These are phyloP conservation scores for Periplaneta americana DNA, from an alignment of 1,140 invertebrate species.

Conservation along the genomic window DNA sequence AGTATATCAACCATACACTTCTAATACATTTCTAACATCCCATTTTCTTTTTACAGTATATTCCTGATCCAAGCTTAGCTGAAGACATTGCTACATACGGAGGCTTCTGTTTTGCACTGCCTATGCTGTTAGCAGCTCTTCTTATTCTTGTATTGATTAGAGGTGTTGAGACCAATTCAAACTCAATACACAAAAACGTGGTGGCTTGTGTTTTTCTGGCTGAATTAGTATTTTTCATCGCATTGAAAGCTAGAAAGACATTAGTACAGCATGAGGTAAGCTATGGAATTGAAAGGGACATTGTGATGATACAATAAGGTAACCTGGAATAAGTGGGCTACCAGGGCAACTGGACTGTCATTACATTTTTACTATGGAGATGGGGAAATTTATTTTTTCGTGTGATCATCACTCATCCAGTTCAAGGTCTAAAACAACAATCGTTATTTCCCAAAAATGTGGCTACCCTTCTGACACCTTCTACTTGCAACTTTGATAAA, in stretches of 20 bases:
- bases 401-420: no score
- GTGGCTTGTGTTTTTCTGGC: conserved; percentile 82
- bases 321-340: no score
- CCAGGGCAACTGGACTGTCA: no score
- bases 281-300: conserved; percentile 15
- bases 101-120: conserved; percentile 77
- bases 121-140: conserved; percentile 68
- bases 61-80: conserved; percentile 75
- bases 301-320: no score
- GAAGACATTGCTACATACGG: conserved; percentile 86
- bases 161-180: conserved; percentile 79
- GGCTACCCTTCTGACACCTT: no score
- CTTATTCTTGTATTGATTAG: conserved; percentile 70
- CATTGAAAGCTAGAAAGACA: conserved; percentile 68
- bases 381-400: no score
- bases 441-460: no score
- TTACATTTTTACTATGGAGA: no score
- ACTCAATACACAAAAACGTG: conserved; percentile 91
- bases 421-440: no score
- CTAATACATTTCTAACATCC: no score
- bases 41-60: conserved; percentile 47
- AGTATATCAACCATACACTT: no score
- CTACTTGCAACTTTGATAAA: no score
- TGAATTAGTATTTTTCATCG: conserved; percentile 80
- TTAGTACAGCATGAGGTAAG: conserved; percentile 54